These are phyloP conservation scores for Andrena minutula DNA, from an alignment of 2,888 invertebrate species.

Conservation along the genomic window DNA sequence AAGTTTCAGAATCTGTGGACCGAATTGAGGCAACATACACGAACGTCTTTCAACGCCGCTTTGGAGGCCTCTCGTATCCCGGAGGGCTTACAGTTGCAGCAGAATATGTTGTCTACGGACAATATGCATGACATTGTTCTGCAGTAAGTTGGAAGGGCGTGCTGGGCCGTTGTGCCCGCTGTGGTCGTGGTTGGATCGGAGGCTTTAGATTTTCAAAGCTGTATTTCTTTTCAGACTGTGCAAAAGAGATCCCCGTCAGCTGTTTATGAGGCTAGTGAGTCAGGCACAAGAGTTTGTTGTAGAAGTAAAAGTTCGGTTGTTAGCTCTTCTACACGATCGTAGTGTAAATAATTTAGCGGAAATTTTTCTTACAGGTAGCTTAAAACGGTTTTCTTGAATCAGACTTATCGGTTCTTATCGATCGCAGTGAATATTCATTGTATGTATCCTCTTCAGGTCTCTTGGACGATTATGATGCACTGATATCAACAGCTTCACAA, in stretches of 20 bases:
- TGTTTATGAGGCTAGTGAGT: slow-evolving; percentile 88
- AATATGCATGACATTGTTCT: slow-evolving; percentile 84
- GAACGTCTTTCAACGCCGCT: slow-evolving; percentile 83
- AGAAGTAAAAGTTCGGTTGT: slow-evolving; percentile 87
- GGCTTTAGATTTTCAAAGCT: neutral
- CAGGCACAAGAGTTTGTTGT: slow-evolving; percentile 89
- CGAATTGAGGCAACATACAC: slow-evolving; percentile 85
- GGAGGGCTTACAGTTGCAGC: slow-evolving; percentile 69
- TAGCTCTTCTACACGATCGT: slow-evolving; percentile 86
- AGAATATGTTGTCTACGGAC: slow-evolving; percentile 71
- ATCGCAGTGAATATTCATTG: slow-evolving; percentile 7
- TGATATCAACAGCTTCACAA: slow-evolving; percentile 87
- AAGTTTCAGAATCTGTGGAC: slow-evolving; percentile 85
- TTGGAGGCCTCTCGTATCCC: slow-evolving; percentile 75
- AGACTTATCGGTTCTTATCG: neutral
- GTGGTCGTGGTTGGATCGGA: neutral
- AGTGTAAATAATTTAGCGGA: slow-evolving; percentile 86
- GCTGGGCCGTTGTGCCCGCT: too few species aligned
- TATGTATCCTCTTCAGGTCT: slow-evolving; percentile 84
- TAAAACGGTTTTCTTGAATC: slow-evolving; percentile 7
- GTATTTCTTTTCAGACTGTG: slow-evolving; percentile 84
- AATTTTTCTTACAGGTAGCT: slow-evolving; percentile 86
- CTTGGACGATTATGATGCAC: slow-evolving; percentile 88
- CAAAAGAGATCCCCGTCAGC: slow-evolving; percentile 88
- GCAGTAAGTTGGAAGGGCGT: slow-evolving; percentile 80